Evolutionary conservation across 2,797 vertebrate genomes (phyloP).

Genomic region (Takifugu ocellatus): DNA sequence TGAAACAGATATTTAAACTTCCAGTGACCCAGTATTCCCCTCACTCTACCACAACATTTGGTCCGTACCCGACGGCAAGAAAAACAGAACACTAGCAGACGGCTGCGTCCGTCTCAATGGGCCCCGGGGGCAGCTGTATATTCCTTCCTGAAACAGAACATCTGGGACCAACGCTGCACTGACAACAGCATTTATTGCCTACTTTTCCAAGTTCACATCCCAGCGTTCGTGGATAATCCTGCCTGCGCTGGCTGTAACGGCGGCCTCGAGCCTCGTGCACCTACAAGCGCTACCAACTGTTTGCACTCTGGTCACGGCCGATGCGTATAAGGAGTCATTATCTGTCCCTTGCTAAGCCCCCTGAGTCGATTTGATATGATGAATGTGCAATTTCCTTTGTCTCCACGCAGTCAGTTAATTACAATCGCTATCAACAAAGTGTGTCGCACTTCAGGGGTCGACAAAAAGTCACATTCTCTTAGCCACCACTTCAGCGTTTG

Average conservation of each 20-base stretch:
- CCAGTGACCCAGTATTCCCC: no score
- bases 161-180: no score
- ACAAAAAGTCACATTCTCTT: constrained; percentile 52
- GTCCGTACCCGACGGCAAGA: no score
- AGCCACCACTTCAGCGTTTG: constrained; percentile 43
- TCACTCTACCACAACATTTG: no score
- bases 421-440: constrained; percentile 72
- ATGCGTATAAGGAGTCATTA: constrained; percentile 64
- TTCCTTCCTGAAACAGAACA: no score
- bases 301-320: constrained; percentile 58
- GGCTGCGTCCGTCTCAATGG: no score
- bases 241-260: not conserved
- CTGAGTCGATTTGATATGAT: constrained; percentile 72
- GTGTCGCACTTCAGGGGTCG: constrained; percentile 52
- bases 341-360: constrained; percentile 56
- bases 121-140: no score
- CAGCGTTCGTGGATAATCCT: no score
- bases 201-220: no score
- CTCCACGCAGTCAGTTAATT: constrained; percentile 69
- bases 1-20: no score
- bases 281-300: constrained; percentile 39
- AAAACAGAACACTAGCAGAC: no score
- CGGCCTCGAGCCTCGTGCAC: constrained; percentile 9
- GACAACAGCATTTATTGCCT: no score
- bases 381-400: constrained; percentile 78